These are phyloP conservation scores for Cyanoderma ruficeps DNA, from an alignment of 2,113 vertebrate genomes.

Conservation along the genomic window DNA sequence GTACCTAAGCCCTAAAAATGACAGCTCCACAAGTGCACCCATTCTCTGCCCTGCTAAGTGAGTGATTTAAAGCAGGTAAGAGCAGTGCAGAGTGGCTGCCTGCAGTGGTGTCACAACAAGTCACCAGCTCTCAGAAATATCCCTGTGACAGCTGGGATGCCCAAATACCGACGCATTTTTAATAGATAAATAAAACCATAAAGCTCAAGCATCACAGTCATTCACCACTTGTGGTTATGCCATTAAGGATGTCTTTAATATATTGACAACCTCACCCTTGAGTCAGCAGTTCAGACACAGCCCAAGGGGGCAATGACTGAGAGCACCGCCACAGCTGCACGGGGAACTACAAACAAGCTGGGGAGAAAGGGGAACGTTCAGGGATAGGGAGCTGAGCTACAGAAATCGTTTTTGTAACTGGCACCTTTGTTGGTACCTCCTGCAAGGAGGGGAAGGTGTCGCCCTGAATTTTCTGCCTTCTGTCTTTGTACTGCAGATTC, in stretches of 20 bases:
- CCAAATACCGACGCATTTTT: background rate
- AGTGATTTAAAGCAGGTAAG: background rate
- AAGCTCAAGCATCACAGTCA: background rate
- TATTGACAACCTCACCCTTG: background rate
- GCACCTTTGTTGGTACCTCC: background rate
- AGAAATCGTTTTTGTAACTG: background rate
- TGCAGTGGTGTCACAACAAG: background rate
- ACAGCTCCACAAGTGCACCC: constrained; percentile 13
- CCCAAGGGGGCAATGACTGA: background rate
- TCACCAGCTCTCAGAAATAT: background rate
- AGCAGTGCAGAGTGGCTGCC: background rate
- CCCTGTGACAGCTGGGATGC: background rate
- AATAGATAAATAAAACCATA: background rate
- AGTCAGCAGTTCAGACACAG: background rate
- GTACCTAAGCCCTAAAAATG: constrained; percentile 1
- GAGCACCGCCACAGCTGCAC: background rate
- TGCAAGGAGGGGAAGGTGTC: background rate
- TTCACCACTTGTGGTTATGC: background rate
- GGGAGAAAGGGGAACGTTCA: background rate
- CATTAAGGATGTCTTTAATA: background rate
- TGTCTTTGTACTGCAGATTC: too few species aligned
- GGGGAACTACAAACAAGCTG: background rate
- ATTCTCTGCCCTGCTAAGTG: background rate
- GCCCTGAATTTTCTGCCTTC: too few species aligned
- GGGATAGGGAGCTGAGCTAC: background rate